A percentile compares a stretch with the other conserved stretches of the same genome.
These are phyloP conservation scores for Aelia acuminata DNA, from an alignment of 2,888 invertebrate genomes.

Conservation along the genomic window DNA sequence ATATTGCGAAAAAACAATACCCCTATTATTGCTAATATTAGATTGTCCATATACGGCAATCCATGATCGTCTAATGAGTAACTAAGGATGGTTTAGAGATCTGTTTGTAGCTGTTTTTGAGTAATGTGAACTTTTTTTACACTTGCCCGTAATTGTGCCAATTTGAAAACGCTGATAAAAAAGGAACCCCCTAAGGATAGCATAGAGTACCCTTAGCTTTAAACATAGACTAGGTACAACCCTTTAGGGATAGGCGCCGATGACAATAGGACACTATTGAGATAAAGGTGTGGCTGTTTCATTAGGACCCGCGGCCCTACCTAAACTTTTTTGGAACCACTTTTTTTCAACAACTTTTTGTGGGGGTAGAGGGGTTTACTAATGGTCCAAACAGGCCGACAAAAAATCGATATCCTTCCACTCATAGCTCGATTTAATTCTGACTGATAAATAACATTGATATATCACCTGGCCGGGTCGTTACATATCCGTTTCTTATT, in stretches of 20 bases:
- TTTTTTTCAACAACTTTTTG: conserved; percentile 34
- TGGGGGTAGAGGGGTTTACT: conserved; percentile 12
- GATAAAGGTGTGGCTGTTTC: conserved; percentile 56
- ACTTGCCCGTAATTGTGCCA: no score
- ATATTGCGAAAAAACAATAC: no score
- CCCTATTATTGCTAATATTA: no score
- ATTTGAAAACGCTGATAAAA: no score
- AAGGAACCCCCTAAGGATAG: background rate
- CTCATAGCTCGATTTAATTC: conserved; percentile 49
- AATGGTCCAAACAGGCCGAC: conserved; percentile 54
- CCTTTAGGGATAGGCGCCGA: conserved; percentile 35
- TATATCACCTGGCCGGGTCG: conserved; percentile 19
- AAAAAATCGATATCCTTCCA: conserved; percentile 54
- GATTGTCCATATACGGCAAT: no score
- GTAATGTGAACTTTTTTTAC: no score
- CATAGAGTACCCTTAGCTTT: background rate
- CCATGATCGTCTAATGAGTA: no score
- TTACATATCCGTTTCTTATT: conserved; percentile 12
- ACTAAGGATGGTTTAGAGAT: no score
- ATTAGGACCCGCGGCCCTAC: conserved; percentile 50
- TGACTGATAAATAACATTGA: conserved; percentile 50
- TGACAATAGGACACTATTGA: conserved; percentile 55
- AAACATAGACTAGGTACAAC: background rate
- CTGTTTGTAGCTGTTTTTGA: no score
- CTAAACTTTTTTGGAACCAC: conserved; percentile 49